These are phyloP conservation scores for Takifugu flavidus DNA, from an alignment of 2,113 vertebrate species.

Conservation along the genomic window DNA sequence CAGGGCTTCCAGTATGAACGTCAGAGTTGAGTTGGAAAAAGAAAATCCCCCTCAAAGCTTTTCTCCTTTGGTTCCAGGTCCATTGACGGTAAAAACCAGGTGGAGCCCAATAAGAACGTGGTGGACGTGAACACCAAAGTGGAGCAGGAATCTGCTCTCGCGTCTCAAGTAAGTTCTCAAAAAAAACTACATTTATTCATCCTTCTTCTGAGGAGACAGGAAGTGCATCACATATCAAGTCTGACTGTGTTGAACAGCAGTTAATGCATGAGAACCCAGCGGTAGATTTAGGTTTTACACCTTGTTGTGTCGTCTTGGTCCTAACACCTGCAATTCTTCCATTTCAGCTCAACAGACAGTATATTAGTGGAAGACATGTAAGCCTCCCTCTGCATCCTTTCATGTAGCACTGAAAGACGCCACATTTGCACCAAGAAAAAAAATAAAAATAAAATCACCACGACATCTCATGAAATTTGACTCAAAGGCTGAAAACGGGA, in stretches of 20 bases:
- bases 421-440: conserved; percentile 70
- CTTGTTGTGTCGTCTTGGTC: conserved; percentile 53
- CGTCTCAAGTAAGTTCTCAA: conserved; percentile 83
- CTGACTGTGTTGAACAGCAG: not conserved
- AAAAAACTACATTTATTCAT: conserved; percentile 23
- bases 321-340: conserved; percentile 76
- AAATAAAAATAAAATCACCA: conserved; percentile 54
- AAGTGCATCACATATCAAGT: not conserved
- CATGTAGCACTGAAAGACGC: conserved; percentile 59
- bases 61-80: conserved; percentile 73
- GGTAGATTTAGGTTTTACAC: conserved; percentile 7
- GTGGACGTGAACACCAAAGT: conserved; percentile 80
- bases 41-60: not conserved
- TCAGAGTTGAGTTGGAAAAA: not conserved
- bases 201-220: conserved; percentile 17
- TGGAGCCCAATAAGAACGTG: conserved; percentile 81
- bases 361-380: conserved; percentile 83
- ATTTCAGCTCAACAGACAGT: conserved; percentile 81
- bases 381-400: conserved; percentile 73
- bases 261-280: conserved; percentile 20
- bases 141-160: conserved; percentile 82
- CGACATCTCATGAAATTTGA: conserved; percentile 38
- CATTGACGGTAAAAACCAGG: conserved; percentile 84
- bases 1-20: too few species aligned
- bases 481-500: conserved; percentile 20